Base-by-base conservation (phyloP, 1,140 invertebrate genomes). In the Papilio aristodemus region DNA sequence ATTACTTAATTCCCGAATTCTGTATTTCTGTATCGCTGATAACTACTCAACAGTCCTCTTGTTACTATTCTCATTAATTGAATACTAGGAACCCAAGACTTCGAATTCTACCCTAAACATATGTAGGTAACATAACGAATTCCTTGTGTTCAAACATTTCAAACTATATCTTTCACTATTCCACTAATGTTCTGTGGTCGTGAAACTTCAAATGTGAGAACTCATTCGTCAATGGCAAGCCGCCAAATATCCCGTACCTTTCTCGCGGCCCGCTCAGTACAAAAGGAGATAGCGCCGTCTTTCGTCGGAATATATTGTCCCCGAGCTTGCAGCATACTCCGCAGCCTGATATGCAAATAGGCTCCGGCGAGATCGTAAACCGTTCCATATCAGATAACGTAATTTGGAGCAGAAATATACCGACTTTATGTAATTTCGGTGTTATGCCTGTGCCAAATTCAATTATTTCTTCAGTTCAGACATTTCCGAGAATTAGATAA, bases 311-410 rank as follows among this genome's bases (percentile, higher is more conserved):
- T 89, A 87, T 86, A 89, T 87, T 85, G 85, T 89, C 74, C 70
- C 76, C 71, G 41, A 69, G 74, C 71, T 83, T 77, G 75, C 77
- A 73, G 73, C 76, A 69, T 68, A 75, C 76, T 75, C 83, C 83
- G 76, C 79, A 79, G 78, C 81, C 81, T 83, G 85, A 86, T 87
- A 90, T 90, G 85, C 86, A 88, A 90, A 88, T 88, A 78, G 76
- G 71, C 86, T 73, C 78, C 73, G 77, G 68, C 74, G 66, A 84
- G 77, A 86, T 85, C 82, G 80, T 87, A 87, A 84, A 86, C 78
- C 80, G 77, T 83, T 82, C 81, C 78, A 74, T 79, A 86, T 86
- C 85, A 78, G 85, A 89, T 87, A 84, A 76, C 71, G 76, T 81
- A 81, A 82, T 85, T 86, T 73, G 73, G 80, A 77, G 74, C 76